These are phyloP conservation scores for Scaptomyza polygonia DNA, from an alignment of 2,888 invertebrate genomes.

Conservation along the genomic window DNA sequence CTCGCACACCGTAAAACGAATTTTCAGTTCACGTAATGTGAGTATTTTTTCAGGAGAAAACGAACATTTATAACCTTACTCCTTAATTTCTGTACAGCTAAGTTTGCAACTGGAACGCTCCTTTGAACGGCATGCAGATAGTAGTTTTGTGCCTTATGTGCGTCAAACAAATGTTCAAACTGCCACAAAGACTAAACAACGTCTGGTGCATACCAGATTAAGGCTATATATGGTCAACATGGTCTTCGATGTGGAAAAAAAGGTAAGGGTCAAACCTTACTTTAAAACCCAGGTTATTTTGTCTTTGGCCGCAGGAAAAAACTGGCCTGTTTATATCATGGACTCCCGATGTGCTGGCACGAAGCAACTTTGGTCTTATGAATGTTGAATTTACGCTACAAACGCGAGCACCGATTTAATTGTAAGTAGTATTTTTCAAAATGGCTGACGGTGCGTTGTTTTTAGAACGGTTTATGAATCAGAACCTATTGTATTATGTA, in stretches of 20 bases:
- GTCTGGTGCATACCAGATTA: constrained; percentile 72
- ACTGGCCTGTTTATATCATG: constrained; percentile 90
- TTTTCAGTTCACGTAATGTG: constrained; percentile 87
- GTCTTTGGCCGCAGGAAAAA: constrained; percentile 83
- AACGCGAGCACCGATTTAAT: constrained; percentile 82
- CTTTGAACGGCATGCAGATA: constrained; percentile 67
- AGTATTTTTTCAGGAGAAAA: constrained; percentile 9
- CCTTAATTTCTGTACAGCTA: constrained; percentile 28
- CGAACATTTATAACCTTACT: background rate
- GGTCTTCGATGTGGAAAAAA: constrained; percentile 62
- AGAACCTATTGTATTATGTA: no score
- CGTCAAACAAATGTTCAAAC: constrained; percentile 23
- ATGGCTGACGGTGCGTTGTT: background rate
- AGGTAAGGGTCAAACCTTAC: constrained; percentile 11
- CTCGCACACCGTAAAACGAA: constrained; percentile 89
- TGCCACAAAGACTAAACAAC: constrained; percentile 51
- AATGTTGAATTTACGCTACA: constrained; percentile 90
- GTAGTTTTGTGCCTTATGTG: constrained; percentile 68
- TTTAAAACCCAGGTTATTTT: background rate
- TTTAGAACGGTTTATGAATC: no score
- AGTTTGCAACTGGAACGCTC: constrained; percentile 65
- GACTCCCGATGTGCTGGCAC: constrained; percentile 89
- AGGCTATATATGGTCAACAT: constrained; percentile 73
- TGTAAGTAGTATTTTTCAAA: background rate
- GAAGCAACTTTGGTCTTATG: constrained; percentile 89